These are phyloP conservation scores for Aphaenogaster floridana DNA, from an alignment of 1,140 invertebrate species.

Conservation along the genomic window DNA sequence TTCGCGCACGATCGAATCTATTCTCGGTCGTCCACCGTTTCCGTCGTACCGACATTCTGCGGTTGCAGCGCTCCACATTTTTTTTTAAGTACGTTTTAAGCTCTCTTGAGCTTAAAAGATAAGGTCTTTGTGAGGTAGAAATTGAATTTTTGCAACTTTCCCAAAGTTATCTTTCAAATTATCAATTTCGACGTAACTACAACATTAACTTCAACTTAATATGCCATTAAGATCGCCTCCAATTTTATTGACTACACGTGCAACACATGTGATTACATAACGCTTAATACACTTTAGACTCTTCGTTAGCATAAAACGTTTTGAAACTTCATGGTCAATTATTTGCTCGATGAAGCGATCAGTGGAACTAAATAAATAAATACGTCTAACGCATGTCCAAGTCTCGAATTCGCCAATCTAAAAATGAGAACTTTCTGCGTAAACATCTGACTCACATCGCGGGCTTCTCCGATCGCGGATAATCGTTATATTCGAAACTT, in stretches of 20 bases:
- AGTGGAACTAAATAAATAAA: neutral
- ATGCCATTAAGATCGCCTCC: neutral
- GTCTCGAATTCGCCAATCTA: neutral
- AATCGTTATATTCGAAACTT: slow-evolving; percentile 46
- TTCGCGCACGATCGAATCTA: slow-evolving; percentile 44
- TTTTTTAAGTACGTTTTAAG: neutral
- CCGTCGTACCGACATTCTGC: neutral
- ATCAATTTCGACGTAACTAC: neutral
- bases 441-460: slow-evolving; percentile 30
- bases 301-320: slow-evolving; percentile 23
- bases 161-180: slow-evolving; percentile 18
- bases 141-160: neutral
- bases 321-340: neutral
- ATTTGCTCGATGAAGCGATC: slow-evolving; percentile 1
- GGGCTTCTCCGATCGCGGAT: slow-evolving; percentile 4
- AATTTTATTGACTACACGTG: neutral
- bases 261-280: neutral
- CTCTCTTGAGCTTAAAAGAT: neutral
- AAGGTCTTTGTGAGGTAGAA: neutral
- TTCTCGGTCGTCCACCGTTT: slow-evolving; percentile 15
- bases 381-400: neutral
- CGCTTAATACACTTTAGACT: slow-evolving; percentile 4
- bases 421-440: slow-evolving; percentile 7
- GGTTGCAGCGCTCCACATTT: neutral
- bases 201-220: neutral